Percentiles rank a stretch among this genome's conserved stretches.
Evolutionary conservation across 2,113 vertebrate species (phyloP).

Genomic region (Eurystomus gularis): DNA sequence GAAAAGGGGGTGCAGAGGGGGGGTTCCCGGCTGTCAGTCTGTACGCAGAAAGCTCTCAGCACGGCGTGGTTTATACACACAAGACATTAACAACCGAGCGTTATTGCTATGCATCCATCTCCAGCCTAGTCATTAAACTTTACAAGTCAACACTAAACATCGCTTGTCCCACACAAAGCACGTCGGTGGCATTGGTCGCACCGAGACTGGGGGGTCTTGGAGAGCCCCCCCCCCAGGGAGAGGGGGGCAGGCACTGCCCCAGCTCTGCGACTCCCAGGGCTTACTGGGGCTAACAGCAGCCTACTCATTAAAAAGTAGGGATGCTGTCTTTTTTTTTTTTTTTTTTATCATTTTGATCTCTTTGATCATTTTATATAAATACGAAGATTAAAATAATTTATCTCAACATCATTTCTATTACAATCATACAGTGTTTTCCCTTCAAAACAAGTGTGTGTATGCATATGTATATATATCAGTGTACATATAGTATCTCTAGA

Average conservation of each 20-base stretch:
- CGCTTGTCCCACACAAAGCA: neutral
- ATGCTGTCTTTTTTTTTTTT: neutral
- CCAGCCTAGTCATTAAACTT: constrained; percentile 13
- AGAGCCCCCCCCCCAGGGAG: neutral
- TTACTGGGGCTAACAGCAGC: neutral
- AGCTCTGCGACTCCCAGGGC: neutral
- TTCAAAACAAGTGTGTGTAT: constrained; percentile 30
- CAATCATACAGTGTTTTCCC: constrained; percentile 48
- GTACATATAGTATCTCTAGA: constrained; percentile 30
- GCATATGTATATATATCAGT: neutral
- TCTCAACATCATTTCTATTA: constrained; percentile 41
- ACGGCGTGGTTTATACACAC: neutral
- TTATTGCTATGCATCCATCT: constrained; percentile 56
- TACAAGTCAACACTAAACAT: neutral
- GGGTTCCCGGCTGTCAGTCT: neutral
- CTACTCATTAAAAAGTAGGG: neutral
- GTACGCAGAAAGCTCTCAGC: neutral
- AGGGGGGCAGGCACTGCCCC: neutral
- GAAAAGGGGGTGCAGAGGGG: neutral
- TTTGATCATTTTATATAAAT: constrained; percentile 59
- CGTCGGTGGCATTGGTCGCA: too few species aligned
- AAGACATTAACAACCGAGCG: neutral
- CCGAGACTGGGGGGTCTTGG: neutral
- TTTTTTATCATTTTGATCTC: neutral
- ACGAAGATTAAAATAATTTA: constrained; percentile 65